Evolutionary conservation across 1,140 invertebrate genomes (phyloP).

Genomic region (Mercenaria mercenaria): DNA sequence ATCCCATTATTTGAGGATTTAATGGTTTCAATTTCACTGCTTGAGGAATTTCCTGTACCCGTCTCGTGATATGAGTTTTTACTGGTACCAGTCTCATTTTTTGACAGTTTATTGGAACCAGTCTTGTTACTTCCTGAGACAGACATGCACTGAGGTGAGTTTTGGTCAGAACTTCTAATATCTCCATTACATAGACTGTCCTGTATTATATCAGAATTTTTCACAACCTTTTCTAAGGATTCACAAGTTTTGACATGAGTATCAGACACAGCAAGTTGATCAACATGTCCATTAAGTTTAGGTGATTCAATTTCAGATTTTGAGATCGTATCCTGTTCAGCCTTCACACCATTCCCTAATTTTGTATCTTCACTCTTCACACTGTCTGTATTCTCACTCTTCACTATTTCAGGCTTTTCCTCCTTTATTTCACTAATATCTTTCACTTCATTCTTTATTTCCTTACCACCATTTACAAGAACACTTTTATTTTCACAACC

Average conservation of each 20-base stretch:
- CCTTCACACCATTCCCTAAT: conserved; percentile 67
- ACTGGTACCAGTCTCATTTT: conserved; percentile 17
- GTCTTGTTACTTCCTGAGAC: conserved; percentile 46
- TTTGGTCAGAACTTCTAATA: conserved; percentile 19
- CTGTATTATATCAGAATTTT: background rate
- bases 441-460: conserved; percentile 14
- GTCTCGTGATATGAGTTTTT: background rate
- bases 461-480: conserved; percentile 27
- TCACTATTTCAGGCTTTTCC: conserved; percentile 3
- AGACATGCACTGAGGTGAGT: conserved; percentile 36
- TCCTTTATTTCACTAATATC: background rate
- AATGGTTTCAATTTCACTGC: background rate
- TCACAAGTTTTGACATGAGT: conserved; percentile 74
- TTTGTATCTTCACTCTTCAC: conserved; percentile 38
- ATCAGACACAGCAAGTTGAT: conserved; percentile 71
- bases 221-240: conserved; percentile 50
- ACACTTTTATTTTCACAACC: conserved; percentile 66
- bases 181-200: conserved; percentile 29
- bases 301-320: background rate
- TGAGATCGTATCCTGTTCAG: background rate
- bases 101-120: background rate
- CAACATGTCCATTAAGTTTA: conserved; percentile 9
- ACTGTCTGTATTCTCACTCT: background rate
- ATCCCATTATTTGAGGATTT: background rate
- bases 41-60: background rate